A percentile compares a stretch with the other conserved stretches of the same genome.
These are phyloP conservation scores for Caenorhabditis sinica DNA, from an alignment of 2,888 invertebrate genomes.

Conservation along the genomic window DNA sequence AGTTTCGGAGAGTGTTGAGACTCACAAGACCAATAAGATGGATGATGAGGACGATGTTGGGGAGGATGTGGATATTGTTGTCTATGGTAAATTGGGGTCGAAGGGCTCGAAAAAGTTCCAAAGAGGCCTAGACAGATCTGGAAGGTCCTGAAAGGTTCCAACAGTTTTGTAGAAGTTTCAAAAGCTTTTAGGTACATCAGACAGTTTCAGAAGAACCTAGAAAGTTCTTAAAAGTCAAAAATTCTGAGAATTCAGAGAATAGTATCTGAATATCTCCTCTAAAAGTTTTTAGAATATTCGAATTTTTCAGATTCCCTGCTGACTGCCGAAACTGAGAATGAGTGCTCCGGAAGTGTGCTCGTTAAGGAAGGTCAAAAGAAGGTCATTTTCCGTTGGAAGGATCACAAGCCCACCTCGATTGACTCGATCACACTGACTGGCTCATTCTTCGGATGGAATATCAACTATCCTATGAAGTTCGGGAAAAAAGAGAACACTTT, in stretches of 20 bases:
- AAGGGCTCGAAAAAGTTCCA: background rate
- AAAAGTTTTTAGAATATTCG: background rate
- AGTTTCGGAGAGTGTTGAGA: background rate
- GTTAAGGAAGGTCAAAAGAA: slow-evolving; percentile 26
- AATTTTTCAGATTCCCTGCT: slow-evolving; percentile 35
- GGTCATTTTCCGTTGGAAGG: slow-evolving; percentile 65
- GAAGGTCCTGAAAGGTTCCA: too few species aligned
- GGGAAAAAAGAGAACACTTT: slow-evolving; percentile 23
- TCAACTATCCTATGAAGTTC: slow-evolving; percentile 53
- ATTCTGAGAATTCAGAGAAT: too few species aligned
- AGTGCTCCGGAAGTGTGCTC: slow-evolving; percentile 46
- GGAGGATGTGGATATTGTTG: slow-evolving; percentile 52
- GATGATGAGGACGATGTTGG: slow-evolving; percentile 29
- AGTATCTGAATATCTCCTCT: too few species aligned
- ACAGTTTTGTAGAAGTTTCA: too few species aligned
- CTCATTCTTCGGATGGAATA: slow-evolving; percentile 65
- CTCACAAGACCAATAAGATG: too few species aligned
- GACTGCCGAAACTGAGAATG: slow-evolving; percentile 34
- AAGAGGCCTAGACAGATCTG: background rate
- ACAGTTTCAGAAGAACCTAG: background rate
- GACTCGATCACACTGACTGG: slow-evolving; percentile 52
- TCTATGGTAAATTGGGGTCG: slow-evolving; percentile 29
- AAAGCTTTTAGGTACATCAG: too few species aligned
- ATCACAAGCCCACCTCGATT: slow-evolving; percentile 22
- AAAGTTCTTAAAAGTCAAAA: too few species aligned